Evolutionary conservation across 2,113 vertebrate genomes (phyloP).

Genomic region (Peucedramus taeniatus): DNA sequence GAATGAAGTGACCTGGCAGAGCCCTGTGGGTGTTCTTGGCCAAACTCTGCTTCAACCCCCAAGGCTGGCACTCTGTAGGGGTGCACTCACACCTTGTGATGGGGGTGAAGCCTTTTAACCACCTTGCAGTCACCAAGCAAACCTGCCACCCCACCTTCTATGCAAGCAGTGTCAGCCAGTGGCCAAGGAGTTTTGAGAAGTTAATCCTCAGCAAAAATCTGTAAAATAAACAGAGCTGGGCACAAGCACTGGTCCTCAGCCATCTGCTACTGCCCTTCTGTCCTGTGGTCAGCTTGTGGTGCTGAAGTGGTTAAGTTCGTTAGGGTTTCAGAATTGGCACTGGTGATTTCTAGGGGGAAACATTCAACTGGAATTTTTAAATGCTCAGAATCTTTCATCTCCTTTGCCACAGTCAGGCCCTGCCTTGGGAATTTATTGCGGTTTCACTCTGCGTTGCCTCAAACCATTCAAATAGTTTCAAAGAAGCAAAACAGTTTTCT

Average conservation of each 20-base stretch:
- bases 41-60: neutral
- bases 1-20: neutral
- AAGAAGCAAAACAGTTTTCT: constrained; percentile 74
- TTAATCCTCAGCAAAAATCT: neutral
- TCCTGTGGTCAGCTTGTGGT: neutral
- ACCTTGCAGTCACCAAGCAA: neutral
- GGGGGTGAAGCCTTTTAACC: neutral
- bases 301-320: constrained; percentile 72
- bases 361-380: constrained; percentile 66
- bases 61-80: neutral
- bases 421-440: constrained; percentile 72
- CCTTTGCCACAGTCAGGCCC: constrained; percentile 62
- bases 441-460: constrained; percentile 79
- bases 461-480: constrained; percentile 76
- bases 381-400: constrained; percentile 77
- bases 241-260: neutral
- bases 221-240: constrained; percentile 21
- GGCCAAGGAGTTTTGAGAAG: neutral
- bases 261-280: neutral
- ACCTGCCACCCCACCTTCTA: neutral
- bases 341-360: constrained; percentile 70
- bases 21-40: accelerated
- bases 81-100: neutral
- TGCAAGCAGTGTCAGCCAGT: neutral
- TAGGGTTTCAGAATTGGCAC: constrained; percentile 53